Percentiles rank a stretch among this genome's conserved stretches.
These are phyloP conservation scores for Drosophila kepulauana DNA, from an alignment of 1,140 invertebrate genomes.

Conservation along the genomic window DNA sequence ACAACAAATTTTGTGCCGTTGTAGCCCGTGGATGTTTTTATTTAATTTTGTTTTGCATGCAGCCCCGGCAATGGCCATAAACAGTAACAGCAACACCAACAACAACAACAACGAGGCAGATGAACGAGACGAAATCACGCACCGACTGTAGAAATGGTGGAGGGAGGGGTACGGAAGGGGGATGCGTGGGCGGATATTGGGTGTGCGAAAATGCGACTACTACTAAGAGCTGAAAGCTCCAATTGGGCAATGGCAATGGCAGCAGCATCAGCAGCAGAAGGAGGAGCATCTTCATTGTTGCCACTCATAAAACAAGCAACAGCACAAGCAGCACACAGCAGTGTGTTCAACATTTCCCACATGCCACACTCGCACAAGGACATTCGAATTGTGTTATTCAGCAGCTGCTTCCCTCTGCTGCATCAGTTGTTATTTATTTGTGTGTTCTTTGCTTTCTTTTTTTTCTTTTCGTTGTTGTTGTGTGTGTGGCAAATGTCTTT, in stretches of 20 bases:
- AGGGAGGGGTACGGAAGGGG: not conserved
- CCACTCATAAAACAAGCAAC: conserved; percentile 34
- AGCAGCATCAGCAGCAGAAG: not conserved
- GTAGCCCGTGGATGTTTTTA: conserved; percentile 74
- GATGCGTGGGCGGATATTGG: too few relatives aligned
- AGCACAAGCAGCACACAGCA: conserved; percentile 15
- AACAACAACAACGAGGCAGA: conserved; percentile 29
- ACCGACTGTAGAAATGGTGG: conserved; percentile 20
- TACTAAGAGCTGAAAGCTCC: conserved; percentile 13
- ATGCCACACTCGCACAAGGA: conserved; percentile 35
- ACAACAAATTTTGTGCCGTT: conserved; percentile 46
- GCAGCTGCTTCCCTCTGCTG: conserved; percentile 5
- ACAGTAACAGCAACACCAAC: conserved; percentile 44
- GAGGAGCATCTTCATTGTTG: conserved; percentile 41
- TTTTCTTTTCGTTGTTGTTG: conserved; percentile 1
- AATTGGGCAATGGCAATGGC: conserved; percentile 34
- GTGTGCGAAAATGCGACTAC: conserved; percentile 2
- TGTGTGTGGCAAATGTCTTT: conserved; percentile 39
- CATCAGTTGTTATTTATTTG: conserved; percentile 4
- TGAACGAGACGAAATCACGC: conserved; percentile 47
- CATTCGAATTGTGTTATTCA: conserved; percentile 31
- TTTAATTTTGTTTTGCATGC: conserved; percentile 75
- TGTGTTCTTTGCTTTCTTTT: conserved; percentile 6
- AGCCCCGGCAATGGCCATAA: conserved; percentile 37
- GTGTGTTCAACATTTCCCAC: conserved; percentile 44